Base-by-base conservation (phyloP, 2,888 invertebrate species). In the Melanotus villosus region DNA sequence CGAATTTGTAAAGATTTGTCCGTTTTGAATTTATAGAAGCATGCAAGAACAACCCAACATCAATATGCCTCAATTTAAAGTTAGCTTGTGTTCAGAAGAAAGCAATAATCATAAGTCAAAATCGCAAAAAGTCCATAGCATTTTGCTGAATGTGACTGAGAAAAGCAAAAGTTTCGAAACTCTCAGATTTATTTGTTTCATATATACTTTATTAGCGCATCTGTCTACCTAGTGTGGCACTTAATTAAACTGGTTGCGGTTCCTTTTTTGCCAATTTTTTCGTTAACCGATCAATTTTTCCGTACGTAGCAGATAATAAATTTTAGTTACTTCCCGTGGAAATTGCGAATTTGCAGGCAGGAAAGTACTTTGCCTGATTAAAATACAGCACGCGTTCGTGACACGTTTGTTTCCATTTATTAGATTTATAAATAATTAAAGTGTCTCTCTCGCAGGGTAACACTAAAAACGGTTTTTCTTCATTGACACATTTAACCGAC, bases 81-180 rank as follows among this genome's bases (percentile, higher is more conserved):
- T 77, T 77, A 72, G 75, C 76, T 78, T 76, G 76, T 71, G 76
- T 76, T 76, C 75, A 73, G 70, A 71, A 72, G 70, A 62, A 41
- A 72, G 75, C 76, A 76, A 78, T 78, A 77, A 78, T 77, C 75
- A 76, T 78, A 78, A 77, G 68, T 78, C 77, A 78, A 76, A 76
- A 73, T 77, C 63, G 71, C 73, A 77, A 77, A 78, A 77, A 75
- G 16, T 12, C 19, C 19, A 14, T 45, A 45, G 56, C 57, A 38
- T 60, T 67, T 47, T 58, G 63, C 63, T 57, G 68, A 68, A 68
- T 68, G 63, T 57, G 56, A 16, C 52, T 69, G 65, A 52, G 58
- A 57, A 69, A 65, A 54, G 59, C 52, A 65, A 69, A n/a, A 69
- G 56, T 68, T 63, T 56, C 62, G 26, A 63, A 64, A 56, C 64